Percentiles rank a stretch among this genome's conserved stretches.
Evolutionary conservation across 2,113 vertebrate genomes (phyloP).

Genomic region (Paralichthys olivaceus): DNA sequence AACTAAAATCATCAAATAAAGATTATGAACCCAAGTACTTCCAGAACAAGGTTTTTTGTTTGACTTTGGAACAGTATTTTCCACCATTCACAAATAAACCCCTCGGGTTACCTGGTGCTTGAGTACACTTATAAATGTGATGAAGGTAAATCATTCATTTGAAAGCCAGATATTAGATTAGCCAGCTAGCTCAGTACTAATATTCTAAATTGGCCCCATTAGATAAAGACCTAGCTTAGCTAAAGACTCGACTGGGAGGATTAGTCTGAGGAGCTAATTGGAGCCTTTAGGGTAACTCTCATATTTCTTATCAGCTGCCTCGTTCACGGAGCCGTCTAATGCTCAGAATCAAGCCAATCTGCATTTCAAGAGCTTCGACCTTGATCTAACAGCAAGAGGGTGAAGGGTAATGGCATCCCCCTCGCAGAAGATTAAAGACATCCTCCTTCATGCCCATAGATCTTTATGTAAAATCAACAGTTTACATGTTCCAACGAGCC

Average conservation of each 20-base stretch:
- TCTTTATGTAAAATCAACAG: slow-evolving; percentile 53
- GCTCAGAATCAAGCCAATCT: slow-evolving; percentile 46
- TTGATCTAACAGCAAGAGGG: slow-evolving; percentile 47
- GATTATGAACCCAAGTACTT: no score
- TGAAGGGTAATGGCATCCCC: slow-evolving; percentile 37
- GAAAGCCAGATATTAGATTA: slow-evolving; percentile 32
- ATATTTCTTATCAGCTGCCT: slow-evolving; percentile 44
- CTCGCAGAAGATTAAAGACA: slow-evolving; percentile 49
- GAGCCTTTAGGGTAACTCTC: slow-evolving; percentile 39
- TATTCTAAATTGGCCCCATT: slow-evolving; percentile 44
- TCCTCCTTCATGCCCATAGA: slow-evolving; percentile 31
- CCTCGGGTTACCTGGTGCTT: not conserved
- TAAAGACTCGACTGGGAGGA: slow-evolving; percentile 33
- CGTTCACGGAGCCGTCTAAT: slow-evolving; percentile 35
- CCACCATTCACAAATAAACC: not conserved
- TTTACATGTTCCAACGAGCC: slow-evolving; percentile 32
- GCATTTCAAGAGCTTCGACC: slow-evolving; percentile 54
- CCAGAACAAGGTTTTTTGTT: not conserved
- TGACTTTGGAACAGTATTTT: not conserved
- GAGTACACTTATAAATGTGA: slow-evolving; percentile 5
- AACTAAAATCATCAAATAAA: slow-evolving; percentile 9
- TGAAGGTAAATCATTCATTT: slow-evolving; percentile 12
- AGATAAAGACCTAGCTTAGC: slow-evolving; percentile 28
- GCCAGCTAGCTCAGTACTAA: slow-evolving; percentile 27
- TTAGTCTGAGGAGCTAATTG: slow-evolving; percentile 61